Evolutionary conservation across 2,888 invertebrate species (phyloP).

Genomic region (Drosophila paucipuncta): DNA sequence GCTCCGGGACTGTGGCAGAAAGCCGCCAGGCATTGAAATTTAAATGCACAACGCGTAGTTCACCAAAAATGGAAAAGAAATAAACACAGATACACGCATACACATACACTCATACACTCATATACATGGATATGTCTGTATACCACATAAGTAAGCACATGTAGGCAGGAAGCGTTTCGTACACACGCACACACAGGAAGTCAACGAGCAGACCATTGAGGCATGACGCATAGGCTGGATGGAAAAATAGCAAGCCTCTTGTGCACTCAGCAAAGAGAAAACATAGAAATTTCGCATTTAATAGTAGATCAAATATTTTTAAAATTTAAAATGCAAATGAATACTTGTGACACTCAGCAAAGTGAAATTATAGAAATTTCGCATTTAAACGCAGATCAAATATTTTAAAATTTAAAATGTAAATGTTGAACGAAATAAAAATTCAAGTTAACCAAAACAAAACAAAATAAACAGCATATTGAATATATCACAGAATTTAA

Average conservation of each 20-base stretch:
- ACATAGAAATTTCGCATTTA: neutral
- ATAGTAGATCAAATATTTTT: constrained; percentile 1
- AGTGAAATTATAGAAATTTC: neutral
- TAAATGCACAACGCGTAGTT: constrained; percentile 78
- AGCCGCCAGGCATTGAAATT: constrained; percentile 71
- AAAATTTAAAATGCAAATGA: neutral
- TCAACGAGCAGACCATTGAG: constrained; percentile 42
- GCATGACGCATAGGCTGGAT: constrained; percentile 25
- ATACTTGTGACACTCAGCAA: constrained; percentile 21
- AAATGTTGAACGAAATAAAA: neutral
- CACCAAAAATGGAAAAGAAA: constrained; percentile 46
- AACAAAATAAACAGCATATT: neutral
- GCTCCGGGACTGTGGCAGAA: constrained; percentile 26
- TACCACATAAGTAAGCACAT: constrained; percentile 59
- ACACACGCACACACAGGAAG: constrained; percentile 59
- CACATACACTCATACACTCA: constrained; percentile 16
- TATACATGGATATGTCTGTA: constrained; percentile 7
- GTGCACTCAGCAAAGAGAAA: constrained; percentile 31
- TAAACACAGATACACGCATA: constrained; percentile 3
- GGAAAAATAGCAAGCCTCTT: constrained; percentile 1
- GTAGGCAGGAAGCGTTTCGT: constrained; percentile 51
- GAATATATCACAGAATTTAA: neutral
- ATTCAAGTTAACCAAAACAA: neutral
- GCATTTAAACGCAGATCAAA: neutral
- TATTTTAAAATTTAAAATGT: neutral